These are phyloP conservation scores for Diarsia dahlii DNA, from an alignment of 2,888 invertebrate genomes.

Conservation along the genomic window DNA sequence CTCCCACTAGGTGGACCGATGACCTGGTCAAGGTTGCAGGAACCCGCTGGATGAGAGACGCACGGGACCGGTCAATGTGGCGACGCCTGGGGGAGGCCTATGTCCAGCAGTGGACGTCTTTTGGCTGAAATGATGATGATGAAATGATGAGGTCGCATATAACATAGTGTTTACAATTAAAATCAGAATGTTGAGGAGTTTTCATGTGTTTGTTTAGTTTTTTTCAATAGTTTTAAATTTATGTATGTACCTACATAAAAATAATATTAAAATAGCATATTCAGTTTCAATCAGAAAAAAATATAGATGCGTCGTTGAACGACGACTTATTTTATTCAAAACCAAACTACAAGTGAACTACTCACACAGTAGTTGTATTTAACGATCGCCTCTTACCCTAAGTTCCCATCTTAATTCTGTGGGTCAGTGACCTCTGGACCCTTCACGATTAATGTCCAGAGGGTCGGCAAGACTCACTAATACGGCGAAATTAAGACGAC, in stretches of 20 bases:
- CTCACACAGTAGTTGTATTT: constrained; percentile 25
- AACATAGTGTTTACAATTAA: not conserved
- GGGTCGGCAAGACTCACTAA: constrained; percentile 88
- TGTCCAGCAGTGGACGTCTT: no score
- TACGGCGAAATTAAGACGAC: constrained; percentile 89
- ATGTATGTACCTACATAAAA: no score
- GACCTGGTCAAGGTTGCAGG: no score
- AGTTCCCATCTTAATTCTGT: constrained; percentile 85
- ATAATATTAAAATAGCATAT: not conserved
- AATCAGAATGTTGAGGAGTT: no score
- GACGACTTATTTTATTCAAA: constrained; percentile 19
- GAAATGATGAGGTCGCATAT: no score
- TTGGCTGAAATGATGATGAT: no score
- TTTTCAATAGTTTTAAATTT: no score
- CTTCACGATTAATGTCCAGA: constrained; percentile 88
- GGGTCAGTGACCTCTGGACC: constrained; percentile 85
- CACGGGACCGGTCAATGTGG: no score
- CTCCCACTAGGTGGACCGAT: no score
- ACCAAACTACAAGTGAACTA: not conserved
- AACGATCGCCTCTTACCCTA: constrained; percentile 79
- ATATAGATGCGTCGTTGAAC: not conserved
- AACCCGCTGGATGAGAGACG: no score
- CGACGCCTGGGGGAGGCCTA: no score
- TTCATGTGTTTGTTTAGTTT: no score
- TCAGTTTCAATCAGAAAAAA: not conserved